These are phyloP conservation scores for Tachyglossus aculeatus DNA, from an alignment of 2,797 vertebrate genomes.

Conservation along the genomic window DNA sequence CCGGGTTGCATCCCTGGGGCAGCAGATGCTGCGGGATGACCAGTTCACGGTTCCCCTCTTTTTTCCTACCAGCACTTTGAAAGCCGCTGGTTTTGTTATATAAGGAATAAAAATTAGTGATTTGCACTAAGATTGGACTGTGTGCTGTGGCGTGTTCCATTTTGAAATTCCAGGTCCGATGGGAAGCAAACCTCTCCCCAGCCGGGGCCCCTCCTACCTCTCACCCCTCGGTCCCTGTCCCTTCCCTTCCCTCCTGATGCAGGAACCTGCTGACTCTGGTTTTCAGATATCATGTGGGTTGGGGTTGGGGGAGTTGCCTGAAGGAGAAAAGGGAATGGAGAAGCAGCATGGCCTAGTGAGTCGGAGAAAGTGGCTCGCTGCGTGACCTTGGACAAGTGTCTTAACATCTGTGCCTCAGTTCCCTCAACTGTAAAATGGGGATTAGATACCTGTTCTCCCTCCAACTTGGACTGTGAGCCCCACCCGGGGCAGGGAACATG, in stretches of 20 bases:
- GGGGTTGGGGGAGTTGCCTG: too few species aligned
- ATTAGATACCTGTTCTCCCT: too few species aligned
- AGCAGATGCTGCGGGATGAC: neutral
- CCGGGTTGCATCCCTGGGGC: constrained; percentile 22
- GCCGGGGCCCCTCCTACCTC: neutral
- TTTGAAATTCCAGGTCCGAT: neutral
- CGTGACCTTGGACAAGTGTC: too few species aligned
- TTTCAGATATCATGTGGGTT: too few species aligned
- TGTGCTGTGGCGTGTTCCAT: constrained; percentile 13
- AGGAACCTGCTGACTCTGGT: too few species aligned
- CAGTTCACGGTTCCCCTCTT: neutral
- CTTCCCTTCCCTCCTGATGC: neutral
- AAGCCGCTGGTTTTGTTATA: constrained; percentile 69
- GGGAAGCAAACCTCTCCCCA: neutral
- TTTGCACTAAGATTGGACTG: constrained; percentile 60
- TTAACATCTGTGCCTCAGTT: too few species aligned
- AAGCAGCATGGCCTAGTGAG: too few species aligned
- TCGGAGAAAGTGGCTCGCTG: too few species aligned
- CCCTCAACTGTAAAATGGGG: too few species aligned
- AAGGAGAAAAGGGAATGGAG: too few species aligned
- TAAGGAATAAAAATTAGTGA: constrained; percentile 67
- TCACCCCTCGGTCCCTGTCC: neutral
- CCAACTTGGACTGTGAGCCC: too few species aligned
- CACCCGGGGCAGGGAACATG: too few species aligned
- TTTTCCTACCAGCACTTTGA: constrained; percentile 59